Percentiles rank a stretch among this genome's conserved stretches.
phyloP scores from a whole-genome alignment of 2,113 vertebrate genomes.

The Sturnira hondurensis region DNA sequence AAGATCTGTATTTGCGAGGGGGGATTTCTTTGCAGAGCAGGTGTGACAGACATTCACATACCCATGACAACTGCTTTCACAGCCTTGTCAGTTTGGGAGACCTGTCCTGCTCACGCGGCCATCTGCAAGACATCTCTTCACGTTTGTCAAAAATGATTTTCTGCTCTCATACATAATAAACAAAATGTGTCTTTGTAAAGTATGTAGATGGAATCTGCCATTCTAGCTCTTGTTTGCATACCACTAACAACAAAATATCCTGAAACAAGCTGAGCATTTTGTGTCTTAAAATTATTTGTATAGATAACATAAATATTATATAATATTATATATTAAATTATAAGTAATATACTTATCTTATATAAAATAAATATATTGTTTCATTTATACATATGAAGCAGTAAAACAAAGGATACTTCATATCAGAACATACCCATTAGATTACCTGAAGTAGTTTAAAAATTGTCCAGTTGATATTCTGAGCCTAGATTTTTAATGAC shows the following conservation, averaged over 20 bases:
- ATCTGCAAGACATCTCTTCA: slow-evolving; percentile 15
- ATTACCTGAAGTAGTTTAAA: background rate
- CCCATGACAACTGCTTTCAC: background rate
- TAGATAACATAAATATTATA: background rate
- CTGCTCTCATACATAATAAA: slow-evolving; percentile 26
- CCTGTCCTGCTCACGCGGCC: background rate
- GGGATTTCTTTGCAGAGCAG: slow-evolving; percentile 28
- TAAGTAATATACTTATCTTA: background rate
- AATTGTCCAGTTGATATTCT: background rate
- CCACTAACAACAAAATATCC: slow-evolving; percentile 22
- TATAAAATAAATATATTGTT: background rate
- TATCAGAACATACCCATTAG: background rate
- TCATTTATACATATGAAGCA: background rate
- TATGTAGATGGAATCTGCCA: slow-evolving; percentile 19
- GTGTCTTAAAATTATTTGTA: background rate
- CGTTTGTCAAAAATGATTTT: background rate
- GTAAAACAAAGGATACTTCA: background rate
- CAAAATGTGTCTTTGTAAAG: slow-evolving; percentile 44
- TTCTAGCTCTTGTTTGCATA: slow-evolving; percentile 54
- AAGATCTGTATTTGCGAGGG: background rate
- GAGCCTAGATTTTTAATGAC: background rate
- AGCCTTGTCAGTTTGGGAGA: background rate
- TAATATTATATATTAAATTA: background rate
- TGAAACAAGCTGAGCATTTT: slow-evolving; percentile 39
- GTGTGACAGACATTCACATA: background rate